Conservation (phyloP, 35 echinoderm and acorn worm species). For the Lytechinus pictus region DNA sequence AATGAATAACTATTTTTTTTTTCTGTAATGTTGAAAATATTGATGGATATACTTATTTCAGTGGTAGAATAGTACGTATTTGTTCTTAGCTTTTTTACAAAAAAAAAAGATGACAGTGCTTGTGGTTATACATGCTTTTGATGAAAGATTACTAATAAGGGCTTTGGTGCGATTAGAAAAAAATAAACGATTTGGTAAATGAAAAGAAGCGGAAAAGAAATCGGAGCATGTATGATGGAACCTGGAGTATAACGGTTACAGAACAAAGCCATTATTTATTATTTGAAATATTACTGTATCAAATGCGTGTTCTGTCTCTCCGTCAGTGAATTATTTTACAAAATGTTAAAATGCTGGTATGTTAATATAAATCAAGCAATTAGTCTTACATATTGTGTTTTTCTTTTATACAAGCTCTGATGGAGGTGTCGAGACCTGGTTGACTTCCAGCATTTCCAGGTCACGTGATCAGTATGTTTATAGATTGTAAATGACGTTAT, state of each 20-base stretch:
- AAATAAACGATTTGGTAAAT: neutral
- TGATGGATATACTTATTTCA: slow-evolving; percentile 5
- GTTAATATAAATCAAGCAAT: neutral
- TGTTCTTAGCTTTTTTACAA: neutral
- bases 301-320: neutral
- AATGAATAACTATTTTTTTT: neutral
- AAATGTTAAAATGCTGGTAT: neutral
- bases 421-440: neutral
- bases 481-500: neutral
- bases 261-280: neutral
- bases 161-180: neutral
- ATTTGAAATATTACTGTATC: neutral
- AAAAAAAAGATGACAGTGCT: neutral
- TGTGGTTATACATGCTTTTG: neutral
- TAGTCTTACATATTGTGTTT: neutral
- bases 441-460: neutral
- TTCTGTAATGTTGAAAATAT: slow-evolving; percentile 4
- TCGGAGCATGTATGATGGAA: neutral
- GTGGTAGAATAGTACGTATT: neutral
- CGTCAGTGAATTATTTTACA: neutral
- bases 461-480: neutral
- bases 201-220: neutral
- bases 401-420: neutral
- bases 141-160: neutral
- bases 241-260: neutral